These are phyloP conservation scores for Anguilla megastoma DNA, from an alignment of 2,797 vertebrate species.

Conservation along the genomic window DNA sequence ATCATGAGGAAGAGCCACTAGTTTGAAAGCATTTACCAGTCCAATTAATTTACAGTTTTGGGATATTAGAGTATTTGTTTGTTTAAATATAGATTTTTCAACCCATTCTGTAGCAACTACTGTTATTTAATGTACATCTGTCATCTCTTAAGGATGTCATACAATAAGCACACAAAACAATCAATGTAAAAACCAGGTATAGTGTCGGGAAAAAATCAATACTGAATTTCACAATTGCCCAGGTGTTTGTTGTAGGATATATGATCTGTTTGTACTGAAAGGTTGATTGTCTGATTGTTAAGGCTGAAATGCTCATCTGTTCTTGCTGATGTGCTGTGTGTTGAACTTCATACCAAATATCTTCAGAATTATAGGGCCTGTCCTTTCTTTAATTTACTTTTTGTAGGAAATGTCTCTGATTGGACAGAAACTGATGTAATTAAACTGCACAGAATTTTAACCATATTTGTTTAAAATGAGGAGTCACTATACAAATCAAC, in stretches of 20 bases:
- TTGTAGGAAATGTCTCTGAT: neutral
- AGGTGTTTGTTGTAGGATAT: neutral
- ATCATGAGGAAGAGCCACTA: neutral
- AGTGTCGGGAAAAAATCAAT: neutral
- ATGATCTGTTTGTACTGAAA: neutral
- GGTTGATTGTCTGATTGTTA: neutral
- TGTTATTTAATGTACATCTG: neutral
- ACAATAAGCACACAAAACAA: neutral
- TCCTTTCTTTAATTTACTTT: neutral
- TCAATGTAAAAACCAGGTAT: too few relatives aligned
- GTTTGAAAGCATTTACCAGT: neutral
- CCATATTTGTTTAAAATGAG: neutral
- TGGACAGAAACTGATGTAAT: neutral
- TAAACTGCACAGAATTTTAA: neutral
- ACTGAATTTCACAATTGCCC: neutral
- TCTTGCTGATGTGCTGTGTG: neutral
- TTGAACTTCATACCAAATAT: neutral
- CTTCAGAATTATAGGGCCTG: neutral
- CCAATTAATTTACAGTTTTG: neutral
- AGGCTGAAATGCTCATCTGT: neutral
- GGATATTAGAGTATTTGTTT: neutral
- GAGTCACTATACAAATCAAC: neutral
- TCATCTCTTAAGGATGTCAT: neutral
- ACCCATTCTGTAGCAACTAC: too few relatives aligned
- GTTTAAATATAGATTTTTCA: neutral